Percentiles rank a stretch among this genome's conserved stretches.
These are phyloP conservation scores for Pseudomyrmex flavicornis DNA, from an alignment of 1,140 invertebrate genomes.

Conservation along the genomic window DNA sequence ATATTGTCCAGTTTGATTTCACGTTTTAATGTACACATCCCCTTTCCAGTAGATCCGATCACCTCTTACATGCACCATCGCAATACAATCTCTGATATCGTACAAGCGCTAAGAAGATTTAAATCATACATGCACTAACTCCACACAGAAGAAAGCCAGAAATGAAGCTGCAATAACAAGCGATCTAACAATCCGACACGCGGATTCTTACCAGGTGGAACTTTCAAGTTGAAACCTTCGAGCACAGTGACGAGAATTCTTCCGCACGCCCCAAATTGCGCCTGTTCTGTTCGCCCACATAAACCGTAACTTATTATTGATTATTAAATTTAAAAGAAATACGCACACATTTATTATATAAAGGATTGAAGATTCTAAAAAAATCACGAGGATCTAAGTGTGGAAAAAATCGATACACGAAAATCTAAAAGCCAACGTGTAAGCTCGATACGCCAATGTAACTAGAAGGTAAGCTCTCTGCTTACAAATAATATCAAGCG, in stretches of 20 bases:
- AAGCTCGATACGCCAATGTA: neutral
- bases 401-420: too few species aligned
- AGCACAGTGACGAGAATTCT: slow-evolving; percentile 89
- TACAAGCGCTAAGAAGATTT: slow-evolving; percentile 21
- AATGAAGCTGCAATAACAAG: slow-evolving; percentile 36
- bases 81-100: neutral
- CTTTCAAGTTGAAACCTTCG: slow-evolving; percentile 87
- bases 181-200: slow-evolving; percentile 34
- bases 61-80: neutral
- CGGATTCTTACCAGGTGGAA: slow-evolving; percentile 79
- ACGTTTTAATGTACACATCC: neutral
- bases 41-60: neutral
- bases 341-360: slow-evolving; percentile 17
- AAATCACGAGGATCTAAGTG: neutral
- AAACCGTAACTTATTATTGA: slow-evolving; percentile 62
- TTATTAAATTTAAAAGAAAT: neutral
- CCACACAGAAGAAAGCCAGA: neutral
- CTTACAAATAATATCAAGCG: slow-evolving; percentile 26
- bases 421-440: neutral
- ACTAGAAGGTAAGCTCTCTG: neutral
- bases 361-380: neutral
- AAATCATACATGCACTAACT: neutral
- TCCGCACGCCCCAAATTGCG: slow-evolving; percentile 87
- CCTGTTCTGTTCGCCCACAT: slow-evolving; percentile 84
- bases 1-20: neutral